Evolutionary conservation across 2,888 invertebrate species (phyloP).

Genomic region (Sipunculus nudus): DNA sequence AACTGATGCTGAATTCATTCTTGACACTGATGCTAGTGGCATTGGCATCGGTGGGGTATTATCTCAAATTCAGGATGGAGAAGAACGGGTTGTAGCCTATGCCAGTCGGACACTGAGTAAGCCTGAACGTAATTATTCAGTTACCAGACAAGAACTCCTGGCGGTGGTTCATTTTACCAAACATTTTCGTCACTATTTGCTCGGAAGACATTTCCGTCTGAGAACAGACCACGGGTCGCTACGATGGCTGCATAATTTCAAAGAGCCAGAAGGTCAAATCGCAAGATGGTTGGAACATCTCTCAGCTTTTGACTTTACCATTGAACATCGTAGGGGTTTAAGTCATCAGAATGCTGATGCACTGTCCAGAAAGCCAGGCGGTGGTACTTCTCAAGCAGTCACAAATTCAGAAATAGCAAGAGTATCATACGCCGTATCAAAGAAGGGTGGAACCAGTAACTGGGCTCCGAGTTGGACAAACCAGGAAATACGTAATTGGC

Average conservation of each 20-base stretch:
- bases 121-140: not conserved
- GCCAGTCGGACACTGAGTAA: not conserved
- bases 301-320: not conserved
- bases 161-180: not conserved
- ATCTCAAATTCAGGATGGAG: not conserved
- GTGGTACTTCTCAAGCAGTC: too few relatives aligned
- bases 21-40: constrained; percentile 1
- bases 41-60: not conserved
- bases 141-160: not conserved
- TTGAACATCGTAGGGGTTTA: not conserved
- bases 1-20: too few relatives aligned
- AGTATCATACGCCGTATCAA: too few relatives aligned
- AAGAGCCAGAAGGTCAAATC: not conserved
- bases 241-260: not conserved
- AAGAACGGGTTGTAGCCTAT: not conserved
- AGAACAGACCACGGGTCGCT: not conserved
- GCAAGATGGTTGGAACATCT: not conserved
- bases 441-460: too few relatives aligned
- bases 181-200: not conserved
- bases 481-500: too few relatives aligned
- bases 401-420: too few relatives aligned
- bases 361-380: not conserved
- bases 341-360: constrained; percentile 2
- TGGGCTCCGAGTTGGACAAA: too few relatives aligned
- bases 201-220: not conserved